Evolutionary conservation across 2,888 invertebrate genomes (phyloP).

Genomic region (Pseudeuparius sepicola): DNA sequence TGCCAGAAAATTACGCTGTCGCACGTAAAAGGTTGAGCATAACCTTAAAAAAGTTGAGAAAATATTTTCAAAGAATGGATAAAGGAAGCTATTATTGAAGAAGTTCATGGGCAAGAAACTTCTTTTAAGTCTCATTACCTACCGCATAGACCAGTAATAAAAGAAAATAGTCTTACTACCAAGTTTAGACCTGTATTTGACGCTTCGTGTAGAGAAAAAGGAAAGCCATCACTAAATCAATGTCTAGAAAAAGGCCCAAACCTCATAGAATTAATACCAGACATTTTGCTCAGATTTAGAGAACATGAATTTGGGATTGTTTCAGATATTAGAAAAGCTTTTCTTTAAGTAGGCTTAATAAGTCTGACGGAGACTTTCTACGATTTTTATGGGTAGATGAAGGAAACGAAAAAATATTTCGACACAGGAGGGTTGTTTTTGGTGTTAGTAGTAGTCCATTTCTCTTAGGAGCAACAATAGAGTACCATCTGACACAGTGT

Average conservation of each 20-base stretch:
- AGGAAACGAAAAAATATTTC: constrained; percentile 9
- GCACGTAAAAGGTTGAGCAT: constrained; percentile 7
- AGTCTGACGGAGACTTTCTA: constrained; percentile 11
- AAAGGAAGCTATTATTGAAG: constrained; percentile 10
- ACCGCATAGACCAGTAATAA: no score
- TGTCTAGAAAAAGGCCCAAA: constrained; percentile 19
- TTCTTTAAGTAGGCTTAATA: constrained; percentile 17
- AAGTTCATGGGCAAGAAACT: constrained; percentile 15
- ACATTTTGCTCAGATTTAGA: constrained; percentile 18
- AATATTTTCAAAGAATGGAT: constrained; percentile 8
- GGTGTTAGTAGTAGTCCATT: constrained; percentile 16
- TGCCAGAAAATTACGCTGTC: constrained; percentile 5
- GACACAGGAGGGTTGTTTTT: constrained; percentile 16
- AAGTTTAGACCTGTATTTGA: constrained; percentile 15
- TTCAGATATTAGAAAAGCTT: constrained; percentile 20
- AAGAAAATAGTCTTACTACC: constrained; percentile 13
- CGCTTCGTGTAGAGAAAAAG: constrained; percentile 9
- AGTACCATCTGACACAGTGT: constrained; percentile 12
- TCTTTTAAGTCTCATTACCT: constrained; percentile 15
- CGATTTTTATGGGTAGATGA: constrained; percentile 14
- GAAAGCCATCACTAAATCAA: constrained; percentile 20
- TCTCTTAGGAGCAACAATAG: constrained; percentile 14
- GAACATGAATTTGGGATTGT: constrained; percentile 17
- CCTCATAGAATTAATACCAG: constrained; percentile 18
- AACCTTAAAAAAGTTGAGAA: constrained; percentile 1